Conservation (phyloP, 2,113 vertebrate species). For the Alouatta palliata region DNA sequence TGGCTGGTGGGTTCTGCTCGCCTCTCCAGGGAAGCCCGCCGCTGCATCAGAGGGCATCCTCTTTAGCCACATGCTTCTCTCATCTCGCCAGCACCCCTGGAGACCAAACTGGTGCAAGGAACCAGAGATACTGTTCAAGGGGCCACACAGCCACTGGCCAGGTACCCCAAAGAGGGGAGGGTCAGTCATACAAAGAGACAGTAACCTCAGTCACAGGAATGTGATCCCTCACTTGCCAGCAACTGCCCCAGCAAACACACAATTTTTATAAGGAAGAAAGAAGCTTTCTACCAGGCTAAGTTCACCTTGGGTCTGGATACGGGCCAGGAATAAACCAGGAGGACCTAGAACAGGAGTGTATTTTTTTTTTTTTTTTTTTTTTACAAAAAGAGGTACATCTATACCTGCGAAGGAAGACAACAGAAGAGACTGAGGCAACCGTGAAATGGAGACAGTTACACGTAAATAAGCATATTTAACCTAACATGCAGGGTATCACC, state of each 20-base stretch:
- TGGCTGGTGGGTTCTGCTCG: not conserved
- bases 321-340: too few species aligned
- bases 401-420: too few species aligned
- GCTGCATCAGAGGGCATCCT: too few species aligned
- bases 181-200: not conserved
- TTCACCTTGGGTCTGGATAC: not conserved
- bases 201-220: not conserved
- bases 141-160: not conserved
- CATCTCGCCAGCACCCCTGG: not conserved
- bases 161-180: not conserved
- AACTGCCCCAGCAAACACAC: not conserved
- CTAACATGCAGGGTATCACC: too few species aligned
- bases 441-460: too few species aligned
- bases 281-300: not conserved
- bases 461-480: too few species aligned
- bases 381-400: not conserved
- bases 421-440: too few species aligned
- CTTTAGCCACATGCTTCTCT: not conserved
- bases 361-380: too few species aligned
- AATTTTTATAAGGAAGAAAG: not conserved
- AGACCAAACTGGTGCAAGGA: not conserved
- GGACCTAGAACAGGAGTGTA: not conserved
- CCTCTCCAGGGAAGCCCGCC: rapidly evolving
- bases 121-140: not conserved
- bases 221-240: not conserved